These are phyloP conservation scores for Psittacus erithacus DNA, from an alignment of 2,113 vertebrate genomes.

Conservation along the genomic window DNA sequence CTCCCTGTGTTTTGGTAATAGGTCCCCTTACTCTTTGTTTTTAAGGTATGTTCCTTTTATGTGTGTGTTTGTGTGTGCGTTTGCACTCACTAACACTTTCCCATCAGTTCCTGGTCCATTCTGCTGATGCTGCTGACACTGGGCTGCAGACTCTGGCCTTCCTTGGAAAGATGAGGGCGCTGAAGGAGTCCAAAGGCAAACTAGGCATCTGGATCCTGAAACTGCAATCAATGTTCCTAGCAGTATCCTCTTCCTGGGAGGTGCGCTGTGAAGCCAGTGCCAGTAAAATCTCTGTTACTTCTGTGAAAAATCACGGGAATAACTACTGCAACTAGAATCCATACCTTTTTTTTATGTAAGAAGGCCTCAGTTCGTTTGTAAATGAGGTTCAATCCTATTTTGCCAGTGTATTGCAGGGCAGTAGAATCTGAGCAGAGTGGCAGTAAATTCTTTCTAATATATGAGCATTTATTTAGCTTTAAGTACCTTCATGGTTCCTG, in stretches of 20 bases:
- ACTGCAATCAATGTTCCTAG: neutral
- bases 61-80: rapidly evolving
- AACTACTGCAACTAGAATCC: neutral
- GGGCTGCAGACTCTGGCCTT: rapidly evolving
- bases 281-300: neutral
- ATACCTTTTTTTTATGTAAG: neutral
- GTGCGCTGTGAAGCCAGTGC: neutral
- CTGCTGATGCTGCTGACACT: rapidly evolving
- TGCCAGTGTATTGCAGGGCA: neutral
- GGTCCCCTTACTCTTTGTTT: neutral
- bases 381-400: neutral
- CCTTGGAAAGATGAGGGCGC: rapidly evolving
- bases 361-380: neutral
- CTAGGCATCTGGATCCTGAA: neutral
- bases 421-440: neutral
- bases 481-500: neutral
- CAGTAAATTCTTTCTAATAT: neutral
- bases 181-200: neutral
- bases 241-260: neutral
- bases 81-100: neutral
- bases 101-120: neutral
- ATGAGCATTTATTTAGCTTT: neutral
- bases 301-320: neutral
- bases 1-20: neutral
- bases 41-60: neutral